Evolutionary conservation across 2,888 invertebrate species (phyloP).

Genomic region (Aricia artaxerxes): DNA sequence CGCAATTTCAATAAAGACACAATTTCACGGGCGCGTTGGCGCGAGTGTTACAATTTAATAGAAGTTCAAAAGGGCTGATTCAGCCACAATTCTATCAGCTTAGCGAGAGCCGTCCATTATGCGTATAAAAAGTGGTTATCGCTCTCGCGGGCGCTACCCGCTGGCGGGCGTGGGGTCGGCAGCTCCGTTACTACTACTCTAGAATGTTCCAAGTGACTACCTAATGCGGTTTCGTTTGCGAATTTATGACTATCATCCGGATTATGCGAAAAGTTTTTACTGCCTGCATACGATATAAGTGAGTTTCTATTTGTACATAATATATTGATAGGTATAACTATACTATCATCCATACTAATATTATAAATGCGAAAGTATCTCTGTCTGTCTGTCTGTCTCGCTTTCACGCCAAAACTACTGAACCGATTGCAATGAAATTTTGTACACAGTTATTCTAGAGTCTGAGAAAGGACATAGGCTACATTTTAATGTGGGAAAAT

Average conservation of each 20-base stretch:
- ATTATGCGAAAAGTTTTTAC: neutral
- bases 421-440: too few relatives aligned
- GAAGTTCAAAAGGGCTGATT: slow-evolving; percentile 79
- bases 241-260: neutral
- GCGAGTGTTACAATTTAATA: slow-evolving; percentile 79
- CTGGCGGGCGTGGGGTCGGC: slow-evolving; percentile 39
- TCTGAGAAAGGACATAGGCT: too few relatives aligned
- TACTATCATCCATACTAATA: too few relatives aligned
- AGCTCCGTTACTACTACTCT: slow-evolving; percentile 34
- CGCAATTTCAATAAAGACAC: slow-evolving; percentile 75
- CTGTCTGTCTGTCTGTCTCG: too few relatives aligned
- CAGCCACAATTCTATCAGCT: slow-evolving; percentile 80
- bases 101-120: slow-evolving; percentile 75
- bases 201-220: slow-evolving; percentile 32
- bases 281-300: neutral
- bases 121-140: slow-evolving; percentile 80
- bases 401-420: too few relatives aligned
- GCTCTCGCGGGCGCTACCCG: slow-evolving; percentile 47
- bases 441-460: too few relatives aligned
- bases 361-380: too few relatives aligned
- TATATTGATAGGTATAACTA: neutral
- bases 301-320: neutral
- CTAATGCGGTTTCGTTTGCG: slow-evolving; percentile 12
- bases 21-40: slow-evolving; percentile 76
- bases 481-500: too few relatives aligned